A percentile compares a stretch with the other conserved stretches of the same genome.
These are phyloP conservation scores for Tyto alba DNA, from an alignment of 2,113 vertebrate species.

Conservation along the genomic window DNA sequence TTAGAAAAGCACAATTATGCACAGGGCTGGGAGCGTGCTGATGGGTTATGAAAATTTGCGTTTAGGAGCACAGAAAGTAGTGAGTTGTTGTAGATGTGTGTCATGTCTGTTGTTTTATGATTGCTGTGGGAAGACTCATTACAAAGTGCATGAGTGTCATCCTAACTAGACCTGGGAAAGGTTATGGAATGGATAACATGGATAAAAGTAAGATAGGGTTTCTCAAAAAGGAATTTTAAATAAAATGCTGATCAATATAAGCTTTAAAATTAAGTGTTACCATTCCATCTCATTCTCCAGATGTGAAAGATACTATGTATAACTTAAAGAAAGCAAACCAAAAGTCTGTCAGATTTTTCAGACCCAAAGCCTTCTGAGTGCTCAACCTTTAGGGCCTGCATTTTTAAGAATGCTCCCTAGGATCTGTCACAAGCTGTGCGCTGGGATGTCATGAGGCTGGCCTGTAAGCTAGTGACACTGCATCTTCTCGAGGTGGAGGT, in stretches of 20 bases:
- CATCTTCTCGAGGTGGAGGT: not conserved
- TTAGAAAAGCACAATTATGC: not conserved
- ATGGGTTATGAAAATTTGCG: not conserved
- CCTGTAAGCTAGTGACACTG: not conserved
- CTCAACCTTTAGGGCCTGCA: not conserved
- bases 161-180: not conserved
- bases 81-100: not conserved
- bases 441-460: not conserved
- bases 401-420: not conserved
- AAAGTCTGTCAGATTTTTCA: not conserved
- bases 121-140: not conserved
- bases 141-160: not conserved
- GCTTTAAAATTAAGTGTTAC: not conserved
- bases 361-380: not conserved
- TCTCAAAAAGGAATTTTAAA: not conserved
- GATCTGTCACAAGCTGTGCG: rapidly evolving
- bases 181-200: not conserved
- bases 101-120: not conserved
- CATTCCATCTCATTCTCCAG: not conserved
- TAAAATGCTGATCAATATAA: not conserved
- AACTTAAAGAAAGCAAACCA: not conserved
- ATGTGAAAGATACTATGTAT: not conserved
- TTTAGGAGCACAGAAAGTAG: not conserved
- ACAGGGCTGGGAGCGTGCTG: not conserved
- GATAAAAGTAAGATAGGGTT: not conserved